These are phyloP conservation scores for Dreissena rostriformis DNA, from an alignment of 1,140 invertebrate genomes.

Conservation along the genomic window DNA sequence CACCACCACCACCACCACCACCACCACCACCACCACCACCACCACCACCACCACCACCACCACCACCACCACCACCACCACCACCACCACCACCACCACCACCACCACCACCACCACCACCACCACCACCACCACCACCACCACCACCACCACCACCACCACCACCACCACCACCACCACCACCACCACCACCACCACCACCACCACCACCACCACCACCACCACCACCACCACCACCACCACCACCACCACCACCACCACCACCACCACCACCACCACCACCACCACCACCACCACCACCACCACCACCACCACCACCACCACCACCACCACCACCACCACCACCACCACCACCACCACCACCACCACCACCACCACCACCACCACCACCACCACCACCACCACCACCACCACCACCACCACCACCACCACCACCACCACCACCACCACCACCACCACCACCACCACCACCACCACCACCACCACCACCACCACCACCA, in stretches of 20 bases:
- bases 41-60: background rate
- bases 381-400: too few relatives aligned
- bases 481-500: too few relatives aligned
- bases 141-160: slow-evolving; percentile 6
- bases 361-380: too few relatives aligned
- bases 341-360: too few relatives aligned
- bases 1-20: background rate
- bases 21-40: background rate
- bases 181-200: slow-evolving; percentile 20
- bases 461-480: too few relatives aligned
- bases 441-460: too few relatives aligned
- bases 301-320: too few relatives aligned
- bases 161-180: slow-evolving; percentile 18
- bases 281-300: background rate
- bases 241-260: background rate
- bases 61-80: background rate
- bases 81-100: background rate
- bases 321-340: too few relatives aligned
- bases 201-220: slow-evolving; percentile 7
- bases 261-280: background rate
- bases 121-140: slow-evolving; percentile 8
- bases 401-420: too few relatives aligned
- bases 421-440: too few relatives aligned
- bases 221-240: slow-evolving; percentile 5
- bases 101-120: slow-evolving; percentile 17